Base-by-base conservation (phyloP, 1,140 invertebrate genomes). In the Chrysomallon squamiferum region DNA sequence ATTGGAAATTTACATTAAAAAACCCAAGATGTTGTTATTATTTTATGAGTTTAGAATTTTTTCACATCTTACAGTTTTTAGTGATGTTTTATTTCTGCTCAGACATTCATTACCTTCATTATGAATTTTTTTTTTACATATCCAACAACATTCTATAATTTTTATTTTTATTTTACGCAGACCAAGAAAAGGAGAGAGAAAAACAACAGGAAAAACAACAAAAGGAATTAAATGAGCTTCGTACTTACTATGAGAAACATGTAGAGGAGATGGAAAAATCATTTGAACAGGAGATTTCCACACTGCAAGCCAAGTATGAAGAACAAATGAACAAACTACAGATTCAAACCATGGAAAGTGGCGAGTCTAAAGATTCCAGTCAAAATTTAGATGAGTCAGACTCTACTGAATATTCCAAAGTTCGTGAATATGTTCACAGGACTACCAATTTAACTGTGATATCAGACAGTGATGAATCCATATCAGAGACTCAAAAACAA, bases 191-290 rank as follows among this genome's bases (percentile, higher is more conserved):
- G 25, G 29, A 33, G 45, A 9, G 38, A 13, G 50, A 47, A 13
- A 35, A 59, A 41, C 20, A 50, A 9, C 35, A 67, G 33, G 65
- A 68, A n/a, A 32, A 61, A 3, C 68, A 71, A 59, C 58, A 68
- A 18, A 67, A 68, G 22, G 71, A 77, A 56, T 32, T 74, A 18
- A 71, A 73, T 27, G 65, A 76, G 15, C 52, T 80, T 38, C 69
- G 66, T 43, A 41, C 65, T 6, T 62, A 71, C 47, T 80, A 78
- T 54, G 73, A 77, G 56, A 65, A 63, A n/a, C 71, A 72, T 27
- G 60, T 80, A 32, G 13, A 71, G n/a, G 70, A 75, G 11, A 64
- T 76, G 38, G 72, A 74, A 41, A 32, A 62, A 47, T 43, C 66
- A 2, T 77, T 69, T 38, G 57, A 65, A 5, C 66, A 38, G 0